Percentiles rank a stretch among this genome's conserved stretches.
Conservation (phyloP, 2,797 vertebrate species). For the Mormyrops attenuatus region DNA sequence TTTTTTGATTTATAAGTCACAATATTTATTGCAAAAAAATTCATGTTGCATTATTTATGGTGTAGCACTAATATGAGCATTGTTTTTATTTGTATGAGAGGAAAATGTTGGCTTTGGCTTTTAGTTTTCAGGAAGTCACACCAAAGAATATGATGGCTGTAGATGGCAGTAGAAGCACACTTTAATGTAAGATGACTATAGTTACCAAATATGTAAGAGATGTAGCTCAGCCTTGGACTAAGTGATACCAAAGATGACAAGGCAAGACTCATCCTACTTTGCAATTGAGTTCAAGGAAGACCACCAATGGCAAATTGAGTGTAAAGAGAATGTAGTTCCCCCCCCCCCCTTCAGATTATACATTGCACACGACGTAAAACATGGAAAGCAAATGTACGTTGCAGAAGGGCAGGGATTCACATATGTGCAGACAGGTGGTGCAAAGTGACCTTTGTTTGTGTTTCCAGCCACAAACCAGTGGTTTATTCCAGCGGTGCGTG, state of each 20-base stretch:
- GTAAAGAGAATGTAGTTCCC: background rate
- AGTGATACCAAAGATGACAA: background rate
- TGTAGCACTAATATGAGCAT: background rate
- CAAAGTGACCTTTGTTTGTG: conserved; percentile 15
- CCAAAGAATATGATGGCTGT: background rate
- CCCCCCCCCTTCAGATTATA: background rate
- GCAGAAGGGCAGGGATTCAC: background rate
- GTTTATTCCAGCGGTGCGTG: conserved; percentile 92
- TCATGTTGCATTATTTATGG: background rate
- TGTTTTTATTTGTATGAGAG: background rate
- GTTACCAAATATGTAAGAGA: background rate
- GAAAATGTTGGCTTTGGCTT: background rate
- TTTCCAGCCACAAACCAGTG: conserved; percentile 87
- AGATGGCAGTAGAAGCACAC: background rate
- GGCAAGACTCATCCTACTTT: background rate
- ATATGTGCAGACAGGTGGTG: background rate
- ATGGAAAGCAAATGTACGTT: background rate
- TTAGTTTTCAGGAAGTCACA: background rate
- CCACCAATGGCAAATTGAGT: background rate
- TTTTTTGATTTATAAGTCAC: background rate
- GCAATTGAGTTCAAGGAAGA: background rate
- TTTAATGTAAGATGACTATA: background rate
- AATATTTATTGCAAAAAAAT: background rate
- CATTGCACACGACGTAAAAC: background rate
- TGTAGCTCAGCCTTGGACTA: background rate